Evolutionary conservation across 2,888 invertebrate genomes (phyloP).

Genomic region (Rosalia funebris): DNA sequence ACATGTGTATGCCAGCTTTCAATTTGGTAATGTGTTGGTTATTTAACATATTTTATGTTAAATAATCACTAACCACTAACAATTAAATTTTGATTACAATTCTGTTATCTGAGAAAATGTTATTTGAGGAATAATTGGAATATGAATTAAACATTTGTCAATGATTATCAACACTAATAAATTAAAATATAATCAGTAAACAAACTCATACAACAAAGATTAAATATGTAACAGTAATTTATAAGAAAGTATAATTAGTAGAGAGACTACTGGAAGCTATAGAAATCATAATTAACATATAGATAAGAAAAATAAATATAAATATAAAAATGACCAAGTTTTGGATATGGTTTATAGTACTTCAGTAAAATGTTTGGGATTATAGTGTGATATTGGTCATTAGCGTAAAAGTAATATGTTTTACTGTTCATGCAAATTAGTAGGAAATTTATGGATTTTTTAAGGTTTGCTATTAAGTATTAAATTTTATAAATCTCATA

Average conservation of each 20-base stretch:
- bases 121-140: too few relatives aligned
- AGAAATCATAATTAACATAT: conserved; percentile 31
- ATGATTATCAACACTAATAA: conserved; percentile 8
- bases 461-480: too few relatives aligned
- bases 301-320: conserved; percentile 30
- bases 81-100: too few relatives aligned
- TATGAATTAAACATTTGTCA: too few relatives aligned
- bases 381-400: conserved; percentile 42
- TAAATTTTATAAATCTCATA: too few relatives aligned
- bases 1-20: too few relatives aligned
- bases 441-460: conserved; percentile 11
- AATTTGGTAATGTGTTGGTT: too few relatives aligned
- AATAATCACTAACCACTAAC: too few relatives aligned
- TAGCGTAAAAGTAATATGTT: conserved; percentile 28
- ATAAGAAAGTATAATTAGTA: conserved; percentile 26
- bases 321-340: conserved; percentile 31
- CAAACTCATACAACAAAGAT: conserved; percentile 39
- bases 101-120: too few relatives aligned
- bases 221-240: conserved; percentile 20
- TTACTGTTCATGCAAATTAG: conserved; percentile 21
- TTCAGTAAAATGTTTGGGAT: conserved; percentile 54
- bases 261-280: conserved; percentile 38
- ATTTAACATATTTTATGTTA: too few relatives aligned
- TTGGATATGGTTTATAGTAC: conserved; percentile 37
- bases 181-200: conserved; percentile 44